Conservation (phyloP, 2,797 vertebrate genomes). For the Oryzias sinensis region DNA sequence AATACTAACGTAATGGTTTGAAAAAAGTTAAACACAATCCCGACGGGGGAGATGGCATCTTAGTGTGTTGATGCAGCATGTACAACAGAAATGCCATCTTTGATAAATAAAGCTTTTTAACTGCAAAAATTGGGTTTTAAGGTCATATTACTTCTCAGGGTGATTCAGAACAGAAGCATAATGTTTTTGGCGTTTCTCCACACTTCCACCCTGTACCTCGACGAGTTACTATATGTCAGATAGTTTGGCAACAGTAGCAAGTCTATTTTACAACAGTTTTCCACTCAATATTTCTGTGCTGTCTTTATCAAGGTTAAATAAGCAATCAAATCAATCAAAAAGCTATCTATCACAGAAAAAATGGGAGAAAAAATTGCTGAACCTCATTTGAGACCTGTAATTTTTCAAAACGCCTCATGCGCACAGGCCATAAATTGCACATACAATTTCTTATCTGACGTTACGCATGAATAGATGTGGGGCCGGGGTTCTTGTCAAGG, state of each 20-base stretch:
- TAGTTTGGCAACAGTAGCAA: conserved; percentile 24
- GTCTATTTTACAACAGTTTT: conserved; percentile 42
- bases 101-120: conserved; percentile 13
- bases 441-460: conserved; percentile 73
- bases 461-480: conserved; percentile 64
- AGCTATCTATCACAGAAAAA: conserved; percentile 47
- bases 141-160: conserved; percentile 18
- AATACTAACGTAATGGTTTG: conserved; percentile 24
- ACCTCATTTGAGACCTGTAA: conserved; percentile 45
- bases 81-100: conserved; percentile 22
- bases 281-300: conserved; percentile 11
- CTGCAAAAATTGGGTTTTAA: conserved; percentile 25
- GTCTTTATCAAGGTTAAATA: conserved; percentile 75
- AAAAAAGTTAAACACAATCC: conserved; percentile 43
- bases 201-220: conserved; percentile 4
- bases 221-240: conserved; percentile 23
- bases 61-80: conserved; percentile 7
- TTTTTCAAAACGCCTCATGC: conserved; percentile 58
- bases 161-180: conserved; percentile 16
- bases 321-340: conserved; percentile 76
- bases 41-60: conserved; percentile 14
- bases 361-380: conserved; percentile 11
- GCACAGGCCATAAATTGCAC: conserved; percentile 55
- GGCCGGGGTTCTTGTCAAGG: conserved; percentile 43
- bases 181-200: neutral